Evolutionary conservation across 1,140 invertebrate genomes (phyloP), one percentile per base, ranked within the genome.

Genomic region (Liolophura sinensis): DNA sequence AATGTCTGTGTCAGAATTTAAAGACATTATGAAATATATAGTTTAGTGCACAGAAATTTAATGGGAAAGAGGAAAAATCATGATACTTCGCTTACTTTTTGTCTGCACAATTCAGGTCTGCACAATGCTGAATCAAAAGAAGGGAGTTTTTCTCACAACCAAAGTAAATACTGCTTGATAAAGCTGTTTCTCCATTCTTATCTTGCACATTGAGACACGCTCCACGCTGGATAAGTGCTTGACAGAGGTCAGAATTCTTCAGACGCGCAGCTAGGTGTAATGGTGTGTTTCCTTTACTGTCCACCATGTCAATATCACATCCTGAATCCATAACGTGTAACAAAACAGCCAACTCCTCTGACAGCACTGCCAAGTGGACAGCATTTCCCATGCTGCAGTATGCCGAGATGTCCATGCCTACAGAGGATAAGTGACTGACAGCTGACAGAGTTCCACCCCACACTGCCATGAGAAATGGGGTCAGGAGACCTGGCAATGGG

Each of bases 391-490:
- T 60, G n/a, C 50, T 61, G 64, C 65, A 73, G 49, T 25, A 49
- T 24, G 72, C 52, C 49, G 72, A 60, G 6, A 71, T 59, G 67
- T 78, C 73, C 1, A 72, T 73, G 1, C 78, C 77, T 50, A 69
- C 62, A 14, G 73, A 65, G 20, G 78, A 49, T 40, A 80, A 56
- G 54, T 69, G 77, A 54, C 74, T 52, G 20, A 78, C 74, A 25
- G 74, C 55, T 18, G 76, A 67, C 0, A 75, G 18, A 58, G 77
- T 74, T 11, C 71, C 69, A 40, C 75, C 70, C 59, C 73, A 68
- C 11, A 73, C 72, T 20, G 78, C 74, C 73, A 75, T 79, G 56
- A 77, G 74, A 11, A 81, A 52, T 14, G 77, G 69, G 49, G 74
- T 74, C 12, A 73, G 77, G 0, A 72, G 73, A 58, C 73, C 71